Percentiles rank a stretch among this genome's conserved stretches.
Evolutionary conservation across 2,888 invertebrate genomes (phyloP).

Genomic region (Brachypterus glaber): DNA sequence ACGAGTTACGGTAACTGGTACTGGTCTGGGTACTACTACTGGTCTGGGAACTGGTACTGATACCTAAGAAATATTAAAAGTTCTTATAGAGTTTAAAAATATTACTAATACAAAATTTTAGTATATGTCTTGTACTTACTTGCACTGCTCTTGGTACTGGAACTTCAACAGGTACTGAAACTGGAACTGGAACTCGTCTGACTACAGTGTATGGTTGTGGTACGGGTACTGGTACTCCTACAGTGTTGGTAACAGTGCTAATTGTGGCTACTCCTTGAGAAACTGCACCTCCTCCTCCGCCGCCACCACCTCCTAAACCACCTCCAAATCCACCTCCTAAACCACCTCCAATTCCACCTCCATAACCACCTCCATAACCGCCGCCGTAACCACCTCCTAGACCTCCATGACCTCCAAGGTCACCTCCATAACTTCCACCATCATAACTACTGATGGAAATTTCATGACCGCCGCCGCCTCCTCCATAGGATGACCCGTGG

Average conservation of each 20-base stretch:
- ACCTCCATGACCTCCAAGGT: slow-evolving; percentile 8
- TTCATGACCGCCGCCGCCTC: slow-evolving; percentile 12
- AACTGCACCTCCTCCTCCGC: slow-evolving; percentile 22
- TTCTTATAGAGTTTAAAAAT: neutral
- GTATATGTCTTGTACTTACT: slow-evolving; percentile 15
- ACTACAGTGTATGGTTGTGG: slow-evolving; percentile 38
- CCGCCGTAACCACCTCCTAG: slow-evolving; percentile 21
- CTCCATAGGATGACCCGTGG: slow-evolving; percentile 11
- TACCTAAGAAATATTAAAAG: slow-evolving; percentile 17
- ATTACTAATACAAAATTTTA: too few relatives aligned
- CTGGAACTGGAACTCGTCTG: slow-evolving; percentile 45
- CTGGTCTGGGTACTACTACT: slow-evolving; percentile 25
- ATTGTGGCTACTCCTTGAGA: slow-evolving; percentile 35
- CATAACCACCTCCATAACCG: slow-evolving; percentile 16
- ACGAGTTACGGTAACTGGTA: slow-evolving; percentile 27
- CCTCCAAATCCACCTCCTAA: slow-evolving; percentile 15
- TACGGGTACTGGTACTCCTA: slow-evolving; percentile 37
- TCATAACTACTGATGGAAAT: slow-evolving; percentile 11
- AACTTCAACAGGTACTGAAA: slow-evolving; percentile 45
- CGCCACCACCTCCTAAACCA: slow-evolving; percentile 15
- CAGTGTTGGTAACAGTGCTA: slow-evolving; percentile 33
- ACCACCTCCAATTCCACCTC: slow-evolving; percentile 12
- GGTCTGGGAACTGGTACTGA: slow-evolving; percentile 29
- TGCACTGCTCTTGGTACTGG: slow-evolving; percentile 42
- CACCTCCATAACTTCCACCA: slow-evolving; percentile 13